Percentiles rank a stretch among this genome's conserved stretches.
Conservation (phyloP, 2,113 vertebrate species). For the Onychorhynchus coronatus region DNA sequence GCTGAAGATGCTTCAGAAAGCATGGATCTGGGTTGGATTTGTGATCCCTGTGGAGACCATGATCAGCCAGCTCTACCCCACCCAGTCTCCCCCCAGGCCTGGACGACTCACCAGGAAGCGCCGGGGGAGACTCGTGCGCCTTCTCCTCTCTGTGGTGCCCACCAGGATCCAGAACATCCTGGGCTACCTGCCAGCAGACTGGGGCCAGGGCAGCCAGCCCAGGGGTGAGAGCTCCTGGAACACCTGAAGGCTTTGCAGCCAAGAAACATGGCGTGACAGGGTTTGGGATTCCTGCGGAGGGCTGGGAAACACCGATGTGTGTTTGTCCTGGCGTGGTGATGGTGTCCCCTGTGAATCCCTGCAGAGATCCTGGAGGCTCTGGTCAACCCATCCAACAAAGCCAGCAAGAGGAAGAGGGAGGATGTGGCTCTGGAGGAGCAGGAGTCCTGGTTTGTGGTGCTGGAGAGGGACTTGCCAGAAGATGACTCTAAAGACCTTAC, state of each 20-base stretch:
- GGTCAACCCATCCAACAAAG: slow-evolving; percentile 71
- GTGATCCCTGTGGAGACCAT: not conserved
- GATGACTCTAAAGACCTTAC: slow-evolving; percentile 58
- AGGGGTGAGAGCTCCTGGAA: slow-evolving; percentile 68
- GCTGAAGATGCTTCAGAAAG: slow-evolving; percentile 34
- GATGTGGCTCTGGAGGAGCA: slow-evolving; percentile 74
- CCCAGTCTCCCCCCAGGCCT: not conserved
- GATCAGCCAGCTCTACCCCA: not conserved
- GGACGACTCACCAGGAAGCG: slow-evolving; percentile 66
- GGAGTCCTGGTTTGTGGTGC: slow-evolving; percentile 70
- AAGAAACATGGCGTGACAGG: not conserved
- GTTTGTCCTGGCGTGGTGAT: not conserved
- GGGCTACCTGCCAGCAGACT: slow-evolving; percentile 67
- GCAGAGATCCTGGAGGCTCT: slow-evolving; percentile 73
- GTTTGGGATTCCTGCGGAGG: not conserved
- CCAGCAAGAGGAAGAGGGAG: slow-evolving; percentile 81
- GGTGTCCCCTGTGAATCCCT: not conserved
- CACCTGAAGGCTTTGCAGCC: not conserved
- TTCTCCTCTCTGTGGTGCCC: slow-evolving; percentile 73
- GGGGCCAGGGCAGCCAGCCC: slow-evolving; percentile 53
- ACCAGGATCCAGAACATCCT: slow-evolving; percentile 65
- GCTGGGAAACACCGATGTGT: fast-evolving
- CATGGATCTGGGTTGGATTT: not conserved
- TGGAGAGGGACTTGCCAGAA: slow-evolving; percentile 70
- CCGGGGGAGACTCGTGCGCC: not conserved